phyloP scores from a whole-genome alignment of 2,113 vertebrate species.

The Casuarius casuarius region DNA sequence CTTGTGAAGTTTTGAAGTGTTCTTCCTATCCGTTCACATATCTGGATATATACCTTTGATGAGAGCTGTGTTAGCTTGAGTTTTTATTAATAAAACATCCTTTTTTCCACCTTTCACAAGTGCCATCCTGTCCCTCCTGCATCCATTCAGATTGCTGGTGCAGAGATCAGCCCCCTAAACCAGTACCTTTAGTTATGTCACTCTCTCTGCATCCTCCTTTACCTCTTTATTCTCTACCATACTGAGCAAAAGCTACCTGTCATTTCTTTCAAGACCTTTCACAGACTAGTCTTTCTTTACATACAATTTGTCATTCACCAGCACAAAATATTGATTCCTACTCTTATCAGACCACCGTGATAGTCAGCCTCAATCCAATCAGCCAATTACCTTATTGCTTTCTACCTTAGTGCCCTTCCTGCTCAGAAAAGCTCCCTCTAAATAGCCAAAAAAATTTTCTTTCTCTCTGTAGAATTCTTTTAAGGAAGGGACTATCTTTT shows the following conservation, averaged over 20 bases:
- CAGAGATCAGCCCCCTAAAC: not conserved
- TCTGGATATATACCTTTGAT: not conserved
- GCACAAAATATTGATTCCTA: not conserved
- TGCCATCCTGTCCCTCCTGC: not conserved
- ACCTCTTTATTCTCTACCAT: not conserved
- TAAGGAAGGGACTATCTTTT: not conserved
- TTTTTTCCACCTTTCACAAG: not conserved
- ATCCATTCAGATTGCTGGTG: not conserved
- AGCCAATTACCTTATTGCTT: not conserved
- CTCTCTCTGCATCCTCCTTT: not conserved
- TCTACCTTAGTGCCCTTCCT: not conserved
- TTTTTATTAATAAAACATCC: not conserved
- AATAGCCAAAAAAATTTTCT: not conserved
- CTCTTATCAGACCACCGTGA: not conserved
- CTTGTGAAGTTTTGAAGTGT: not conserved
- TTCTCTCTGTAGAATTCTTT: not conserved
- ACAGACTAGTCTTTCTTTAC: slow-evolving; percentile 11
- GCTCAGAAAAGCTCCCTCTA: not conserved
- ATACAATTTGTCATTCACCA: not conserved
- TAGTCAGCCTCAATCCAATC: not conserved
- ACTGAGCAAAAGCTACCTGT: not conserved
- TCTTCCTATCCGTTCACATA: not conserved
- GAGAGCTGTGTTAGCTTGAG: not conserved
- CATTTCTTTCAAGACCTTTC: not conserved
- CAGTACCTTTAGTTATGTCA: not conserved